Evolutionary conservation across 1,140 invertebrate species (phyloP).

Genomic region (Dendrolimus kikuchii): DNA sequence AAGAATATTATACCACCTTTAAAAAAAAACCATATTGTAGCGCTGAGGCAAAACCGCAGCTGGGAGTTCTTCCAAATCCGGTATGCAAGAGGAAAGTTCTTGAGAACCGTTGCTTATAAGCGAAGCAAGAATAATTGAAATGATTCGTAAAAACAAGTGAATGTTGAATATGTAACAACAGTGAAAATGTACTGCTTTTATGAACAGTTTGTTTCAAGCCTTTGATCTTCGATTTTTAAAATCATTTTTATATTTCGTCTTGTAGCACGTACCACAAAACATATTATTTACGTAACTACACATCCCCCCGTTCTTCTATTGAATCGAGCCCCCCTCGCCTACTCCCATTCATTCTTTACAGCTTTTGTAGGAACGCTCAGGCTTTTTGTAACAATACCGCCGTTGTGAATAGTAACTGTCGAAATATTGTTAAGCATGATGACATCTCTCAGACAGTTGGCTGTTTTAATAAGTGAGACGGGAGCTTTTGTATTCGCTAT

Average conservation of each 20-base stretch:
- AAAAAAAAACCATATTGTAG: too few relatives aligned
- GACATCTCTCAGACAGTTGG: slow-evolving; percentile 30
- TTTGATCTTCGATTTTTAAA: slow-evolving; percentile 13
- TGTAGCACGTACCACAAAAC: slow-evolving; percentile 57
- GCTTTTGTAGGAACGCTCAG: slow-evolving; percentile 58
- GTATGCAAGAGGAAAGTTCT: too few relatives aligned
- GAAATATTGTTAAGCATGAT: slow-evolving; percentile 62
- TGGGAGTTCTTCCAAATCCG: too few relatives aligned
- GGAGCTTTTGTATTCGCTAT: too few relatives aligned
- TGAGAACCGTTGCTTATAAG: too few relatives aligned
- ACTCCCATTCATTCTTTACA: slow-evolving; percentile 64
- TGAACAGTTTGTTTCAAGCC: not conserved
- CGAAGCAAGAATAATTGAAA: too few relatives aligned
- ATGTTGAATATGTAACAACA: too few relatives aligned
- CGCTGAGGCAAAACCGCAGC: too few relatives aligned
- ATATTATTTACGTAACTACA: slow-evolving; percentile 58
- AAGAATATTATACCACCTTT: too few relatives aligned
- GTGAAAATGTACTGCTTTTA: too few relatives aligned
- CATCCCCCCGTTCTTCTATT: slow-evolving; percentile 62
- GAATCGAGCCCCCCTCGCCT: slow-evolving; percentile 50
- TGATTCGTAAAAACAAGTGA: too few relatives aligned
- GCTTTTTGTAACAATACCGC: slow-evolving; percentile 59
- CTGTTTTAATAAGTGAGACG: slow-evolving; percentile 7
- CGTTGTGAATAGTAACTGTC: slow-evolving; percentile 55
- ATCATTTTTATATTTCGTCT: slow-evolving; percentile 16